Conservation (phyloP, 1,140 invertebrate genomes). For the Apocrypta bakeri region DNA sequence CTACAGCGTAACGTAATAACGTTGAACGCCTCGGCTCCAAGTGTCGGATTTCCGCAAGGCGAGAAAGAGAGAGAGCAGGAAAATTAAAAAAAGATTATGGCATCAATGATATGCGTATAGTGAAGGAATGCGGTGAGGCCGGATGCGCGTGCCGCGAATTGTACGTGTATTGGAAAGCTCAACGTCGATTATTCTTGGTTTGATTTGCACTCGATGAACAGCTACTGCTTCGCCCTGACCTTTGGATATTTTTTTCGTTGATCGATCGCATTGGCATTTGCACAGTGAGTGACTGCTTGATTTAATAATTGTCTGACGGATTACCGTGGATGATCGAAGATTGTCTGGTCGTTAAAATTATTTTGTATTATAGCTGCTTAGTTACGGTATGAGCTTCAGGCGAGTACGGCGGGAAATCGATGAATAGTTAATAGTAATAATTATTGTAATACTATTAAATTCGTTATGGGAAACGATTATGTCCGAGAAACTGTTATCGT, state of each 20-base stretch:
- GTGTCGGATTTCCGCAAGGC: neutral
- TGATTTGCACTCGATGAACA: conserved; percentile 19
- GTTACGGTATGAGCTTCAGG: too few relatives aligned
- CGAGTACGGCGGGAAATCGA: too few relatives aligned
- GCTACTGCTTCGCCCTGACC: neutral
- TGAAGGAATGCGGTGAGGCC: neutral
- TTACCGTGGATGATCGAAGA: neutral
- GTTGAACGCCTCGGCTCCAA: neutral
- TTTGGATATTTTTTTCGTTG: neutral
- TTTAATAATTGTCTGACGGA: too few relatives aligned
- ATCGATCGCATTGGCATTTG: too few relatives aligned
- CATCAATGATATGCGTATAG: neutral
- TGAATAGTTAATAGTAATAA: too few relatives aligned
- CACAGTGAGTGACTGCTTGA: too few relatives aligned
- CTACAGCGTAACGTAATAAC: neutral
- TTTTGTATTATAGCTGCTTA: too few relatives aligned
- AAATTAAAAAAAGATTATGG: neutral
- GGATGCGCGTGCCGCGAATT: conserved; percentile 34
- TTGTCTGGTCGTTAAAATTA: neutral
- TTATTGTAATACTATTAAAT: too few relatives aligned
- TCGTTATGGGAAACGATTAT: too few relatives aligned
- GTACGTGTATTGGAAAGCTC: conserved; percentile 11
- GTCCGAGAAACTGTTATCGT: too few relatives aligned
- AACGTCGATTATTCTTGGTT: conserved; percentile 5
- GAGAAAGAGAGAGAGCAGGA: neutral